phyloP scores from a whole-genome alignment of 2,113 vertebrate species.

The Python bivittatus region DNA sequence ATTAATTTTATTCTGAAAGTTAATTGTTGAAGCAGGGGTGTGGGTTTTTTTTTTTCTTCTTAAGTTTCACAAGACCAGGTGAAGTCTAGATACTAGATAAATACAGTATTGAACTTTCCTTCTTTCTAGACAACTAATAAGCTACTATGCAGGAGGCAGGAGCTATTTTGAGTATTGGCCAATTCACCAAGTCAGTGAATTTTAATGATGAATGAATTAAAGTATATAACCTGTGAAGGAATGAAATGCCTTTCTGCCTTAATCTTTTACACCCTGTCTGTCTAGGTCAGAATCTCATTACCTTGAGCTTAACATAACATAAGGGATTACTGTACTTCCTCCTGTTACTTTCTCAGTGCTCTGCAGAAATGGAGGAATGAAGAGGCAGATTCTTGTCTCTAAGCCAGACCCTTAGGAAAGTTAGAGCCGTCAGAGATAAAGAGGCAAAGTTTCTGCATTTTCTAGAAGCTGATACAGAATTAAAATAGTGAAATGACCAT shows the following conservation, averaged over 20 bases:
- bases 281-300: not conserved
- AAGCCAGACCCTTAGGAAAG: not conserved
- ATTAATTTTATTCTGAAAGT: not conserved
- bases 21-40: not conserved
- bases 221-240: not conserved
- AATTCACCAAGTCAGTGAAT: not conserved
- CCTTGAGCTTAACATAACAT: not conserved
- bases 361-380: not conserved
- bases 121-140: not conserved
- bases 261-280: not conserved
- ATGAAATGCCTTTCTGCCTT: not conserved
- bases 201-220: not conserved
- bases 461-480: not conserved
- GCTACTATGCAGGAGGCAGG: not conserved
- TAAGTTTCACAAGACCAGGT: not conserved
- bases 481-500: not conserved
- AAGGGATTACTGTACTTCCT: not conserved
- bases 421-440: not conserved
- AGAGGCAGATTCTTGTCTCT: not conserved
- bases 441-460: not conserved
- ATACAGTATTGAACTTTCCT: not conserved
- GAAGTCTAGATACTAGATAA: not conserved
- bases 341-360: not conserved
- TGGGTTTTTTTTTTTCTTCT: too few species aligned
- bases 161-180: not conserved